A percentile compares a stretch with the other conserved stretches of the same genome.
phyloP scores from a whole-genome alignment of 2,113 vertebrate genomes.

The Heterotis niloticus region DNA sequence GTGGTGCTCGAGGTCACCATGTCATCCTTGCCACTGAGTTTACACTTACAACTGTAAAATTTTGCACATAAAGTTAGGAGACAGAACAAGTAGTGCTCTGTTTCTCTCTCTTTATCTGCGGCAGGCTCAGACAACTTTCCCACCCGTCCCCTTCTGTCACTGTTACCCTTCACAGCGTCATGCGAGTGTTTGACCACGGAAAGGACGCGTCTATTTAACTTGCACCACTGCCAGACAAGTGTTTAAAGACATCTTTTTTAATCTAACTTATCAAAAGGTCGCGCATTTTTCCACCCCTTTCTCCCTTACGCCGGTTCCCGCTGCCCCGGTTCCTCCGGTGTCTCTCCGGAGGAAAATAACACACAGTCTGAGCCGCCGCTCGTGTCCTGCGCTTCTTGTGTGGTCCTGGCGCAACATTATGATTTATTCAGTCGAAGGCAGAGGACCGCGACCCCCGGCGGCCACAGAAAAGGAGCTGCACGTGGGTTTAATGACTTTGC shows the following conservation, averaged over 20 bases:
- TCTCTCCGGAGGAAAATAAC: conserved; percentile 81
- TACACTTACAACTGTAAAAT: too few species aligned
- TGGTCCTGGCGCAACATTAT: conserved; percentile 97
- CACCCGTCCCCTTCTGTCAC: not conserved
- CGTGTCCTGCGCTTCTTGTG: conserved; percentile 89
- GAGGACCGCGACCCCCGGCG: conserved; percentile 99
- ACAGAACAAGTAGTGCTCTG: too few species aligned
- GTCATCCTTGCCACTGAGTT: too few species aligned
- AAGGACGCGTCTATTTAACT: conserved; percentile 18
- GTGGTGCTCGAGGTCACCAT: too few species aligned
- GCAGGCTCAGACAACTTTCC: not conserved
- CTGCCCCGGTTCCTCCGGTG: conserved; percentile 40
- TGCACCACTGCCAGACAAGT: conserved; percentile 9
- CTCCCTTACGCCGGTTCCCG: conserved; percentile 12
- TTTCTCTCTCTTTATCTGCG: too few species aligned
- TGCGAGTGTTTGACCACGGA: not conserved
- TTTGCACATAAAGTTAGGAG: too few species aligned
- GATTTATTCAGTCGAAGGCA: conserved; percentile 99
- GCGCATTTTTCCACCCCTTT: conserved; percentile 21
- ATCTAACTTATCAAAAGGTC: conserved; percentile 18
- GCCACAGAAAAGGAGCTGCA: conserved; percentile 99
- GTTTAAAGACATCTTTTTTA: conserved; percentile 22
- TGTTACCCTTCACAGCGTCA: not conserved
- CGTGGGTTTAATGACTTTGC: conserved; percentile 99
- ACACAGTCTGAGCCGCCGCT: conserved; percentile 74